phyloP scores from a whole-genome alignment of 2,113 vertebrate genomes.

The Grammatotria lemairii region DNA sequence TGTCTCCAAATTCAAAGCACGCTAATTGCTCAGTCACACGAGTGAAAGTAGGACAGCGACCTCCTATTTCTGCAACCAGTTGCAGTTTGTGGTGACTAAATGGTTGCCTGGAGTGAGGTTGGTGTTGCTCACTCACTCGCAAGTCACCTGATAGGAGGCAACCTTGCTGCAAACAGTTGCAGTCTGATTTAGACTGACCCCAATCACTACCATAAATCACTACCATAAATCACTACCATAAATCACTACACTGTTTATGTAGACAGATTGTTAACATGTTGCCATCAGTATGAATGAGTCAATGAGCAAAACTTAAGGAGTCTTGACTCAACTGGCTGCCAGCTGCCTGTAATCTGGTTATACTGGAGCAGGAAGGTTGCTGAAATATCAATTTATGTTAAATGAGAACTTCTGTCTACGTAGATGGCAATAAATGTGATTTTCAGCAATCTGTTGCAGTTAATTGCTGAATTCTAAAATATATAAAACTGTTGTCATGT shows the following conservation, averaged over 20 bases:
- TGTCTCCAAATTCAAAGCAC: background rate
- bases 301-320: background rate
- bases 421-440: background rate
- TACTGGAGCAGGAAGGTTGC: background rate
- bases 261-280: background rate
- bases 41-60: rapidly evolving
- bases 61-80: background rate
- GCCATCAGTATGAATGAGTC: background rate
- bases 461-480: background rate
- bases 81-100: background rate
- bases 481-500: background rate
- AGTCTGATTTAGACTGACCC: background rate
- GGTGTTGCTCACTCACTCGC: background rate
- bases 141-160: background rate
- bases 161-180: background rate
- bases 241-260: background rate
- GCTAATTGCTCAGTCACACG: rapidly evolving
- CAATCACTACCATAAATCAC: background rate
- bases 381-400: background rate
- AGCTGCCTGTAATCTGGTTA: background rate
- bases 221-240: background rate
- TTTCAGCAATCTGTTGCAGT: background rate
- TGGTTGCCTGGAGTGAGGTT: background rate
- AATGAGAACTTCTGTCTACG: rapidly evolving
- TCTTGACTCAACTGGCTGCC: background rate